A percentile compares a stretch with the other conserved stretches of the same genome.
Evolutionary conservation across 2,888 invertebrate species (phyloP).

Genomic region (Ecdyonurus torrentis): DNA sequence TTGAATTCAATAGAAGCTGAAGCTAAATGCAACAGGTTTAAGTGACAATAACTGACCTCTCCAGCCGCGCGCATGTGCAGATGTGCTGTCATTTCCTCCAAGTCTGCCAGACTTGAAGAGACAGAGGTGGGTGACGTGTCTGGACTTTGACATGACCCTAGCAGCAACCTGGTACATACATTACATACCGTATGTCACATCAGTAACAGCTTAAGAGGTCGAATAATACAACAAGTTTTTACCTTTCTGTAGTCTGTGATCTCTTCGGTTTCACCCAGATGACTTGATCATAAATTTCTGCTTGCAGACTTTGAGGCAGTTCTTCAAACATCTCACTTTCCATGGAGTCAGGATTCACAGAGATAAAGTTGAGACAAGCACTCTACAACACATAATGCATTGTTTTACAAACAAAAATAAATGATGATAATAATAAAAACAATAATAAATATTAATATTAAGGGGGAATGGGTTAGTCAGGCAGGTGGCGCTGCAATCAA

Average conservation of each 20-base stretch:
- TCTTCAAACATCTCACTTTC: conserved; percentile 38
- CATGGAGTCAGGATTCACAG: conserved; percentile 33
- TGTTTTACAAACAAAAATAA: not conserved
- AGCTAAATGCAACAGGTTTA: too few relatives aligned
- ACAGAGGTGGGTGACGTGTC: conserved; percentile 13
- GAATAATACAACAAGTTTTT: not conserved
- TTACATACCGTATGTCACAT: too few relatives aligned
- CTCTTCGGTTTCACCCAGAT: conserved; percentile 24
- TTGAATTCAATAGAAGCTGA: not conserved
- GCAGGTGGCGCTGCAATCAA: too few relatives aligned
- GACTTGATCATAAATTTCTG: conserved; percentile 35
- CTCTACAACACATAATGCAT: conserved; percentile 25
- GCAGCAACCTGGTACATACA: not conserved
- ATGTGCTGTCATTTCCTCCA: conserved; percentile 15
- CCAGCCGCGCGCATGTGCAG: conserved; percentile 9
- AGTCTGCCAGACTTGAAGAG: conserved; percentile 14
- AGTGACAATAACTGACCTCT: too few relatives aligned
- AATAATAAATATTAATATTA: too few relatives aligned
- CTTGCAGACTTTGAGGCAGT: conserved; percentile 35
- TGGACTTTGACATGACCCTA: conserved; percentile 7
- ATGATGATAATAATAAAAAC: not conserved
- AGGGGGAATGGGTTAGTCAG: not conserved
- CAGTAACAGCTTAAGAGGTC: not conserved
- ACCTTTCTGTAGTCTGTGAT: not conserved
- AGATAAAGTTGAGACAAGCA: conserved; percentile 33